Evolutionary conservation across 2,888 invertebrate genomes (phyloP).

Genomic region (Cantharis flavilabris): DNA sequence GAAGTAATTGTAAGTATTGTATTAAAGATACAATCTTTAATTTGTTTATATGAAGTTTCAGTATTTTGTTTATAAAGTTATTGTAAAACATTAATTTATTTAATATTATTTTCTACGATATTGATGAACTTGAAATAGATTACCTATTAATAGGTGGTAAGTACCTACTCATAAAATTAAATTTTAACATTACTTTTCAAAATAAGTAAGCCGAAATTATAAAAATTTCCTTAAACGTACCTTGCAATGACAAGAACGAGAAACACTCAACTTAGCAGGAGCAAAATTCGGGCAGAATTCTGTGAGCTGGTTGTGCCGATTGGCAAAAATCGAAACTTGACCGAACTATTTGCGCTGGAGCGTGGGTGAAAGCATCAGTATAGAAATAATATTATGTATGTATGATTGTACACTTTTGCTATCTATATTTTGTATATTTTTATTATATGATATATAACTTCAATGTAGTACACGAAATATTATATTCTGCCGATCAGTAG

Average conservation of each 20-base stretch:
- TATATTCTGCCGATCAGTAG: not conserved
- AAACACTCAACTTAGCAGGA: not conserved
- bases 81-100: not conserved
- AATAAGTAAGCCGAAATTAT: not conserved
- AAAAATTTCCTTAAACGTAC: not conserved
- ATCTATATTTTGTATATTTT: not conserved
- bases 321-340: not conserved
- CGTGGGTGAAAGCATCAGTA: not conserved
- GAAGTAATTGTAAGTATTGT: not conserved
- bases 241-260: not conserved
- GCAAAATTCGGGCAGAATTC: not conserved
- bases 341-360: not conserved
- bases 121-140: not conserved
- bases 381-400: not conserved
- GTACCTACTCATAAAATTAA: not conserved
- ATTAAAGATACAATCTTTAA: not conserved
- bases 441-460: not conserved
- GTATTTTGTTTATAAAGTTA: not conserved
- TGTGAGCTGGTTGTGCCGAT: not conserved
- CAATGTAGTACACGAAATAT: not conserved
- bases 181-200: not conserved
- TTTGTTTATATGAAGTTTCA: not conserved
- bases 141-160: not conserved
- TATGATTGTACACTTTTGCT: not conserved
- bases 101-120: not conserved